Base-by-base conservation (phyloP, 2,113 vertebrate species). In the Stictonetta naevosa region DNA sequence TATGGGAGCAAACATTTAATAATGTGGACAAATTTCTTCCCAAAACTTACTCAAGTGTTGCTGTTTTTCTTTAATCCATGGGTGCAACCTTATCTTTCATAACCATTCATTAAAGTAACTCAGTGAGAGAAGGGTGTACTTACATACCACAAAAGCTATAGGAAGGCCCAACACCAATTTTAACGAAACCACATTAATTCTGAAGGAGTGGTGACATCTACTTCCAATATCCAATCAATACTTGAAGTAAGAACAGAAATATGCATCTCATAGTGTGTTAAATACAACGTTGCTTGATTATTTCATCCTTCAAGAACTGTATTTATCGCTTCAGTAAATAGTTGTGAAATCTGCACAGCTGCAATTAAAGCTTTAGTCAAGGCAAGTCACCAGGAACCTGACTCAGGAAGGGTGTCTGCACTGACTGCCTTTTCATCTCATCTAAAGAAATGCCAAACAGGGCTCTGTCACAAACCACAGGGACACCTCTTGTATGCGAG, bases 291-390 rank as follows among this genome's bases (percentile, higher is more conserved):
- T 16, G 13, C 44, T 23, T n/a, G 31, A 59, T 46, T 29, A 66
- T 71, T 72, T 80, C 31, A 20, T 55, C 46, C 68, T 22, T 23
- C 48, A 50, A 50, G 31, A 83, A n/a, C 26, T 36, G 22, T 31
- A 73, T 11, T 3, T 26, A 83, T 34, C 13, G 15, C 23, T 46
- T 74, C 38, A 81, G 13, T 75, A 33, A 67, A 59, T 48, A 75
- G 31, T 68, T 72, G 67, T 10, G 23, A 93, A 80, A 86, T 34
- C 26, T n/a, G 73, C 60, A 59, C 31, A 75, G 42, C 42, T 78
- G 55, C 88, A 95, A 94, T 93, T 93, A 94, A 92, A 78, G 10
- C 19, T 40, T 92, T 31, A 87, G 74, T 34, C 62, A 91, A 55
- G 10, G 75, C 73, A 90, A 79, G 79, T 63, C 53, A 82, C 36